A percentile compares a stretch with the other conserved stretches of the same genome.
phyloP scores from a whole-genome alignment of 2,113 vertebrate genomes.

The Synodontis membranacea region DNA sequence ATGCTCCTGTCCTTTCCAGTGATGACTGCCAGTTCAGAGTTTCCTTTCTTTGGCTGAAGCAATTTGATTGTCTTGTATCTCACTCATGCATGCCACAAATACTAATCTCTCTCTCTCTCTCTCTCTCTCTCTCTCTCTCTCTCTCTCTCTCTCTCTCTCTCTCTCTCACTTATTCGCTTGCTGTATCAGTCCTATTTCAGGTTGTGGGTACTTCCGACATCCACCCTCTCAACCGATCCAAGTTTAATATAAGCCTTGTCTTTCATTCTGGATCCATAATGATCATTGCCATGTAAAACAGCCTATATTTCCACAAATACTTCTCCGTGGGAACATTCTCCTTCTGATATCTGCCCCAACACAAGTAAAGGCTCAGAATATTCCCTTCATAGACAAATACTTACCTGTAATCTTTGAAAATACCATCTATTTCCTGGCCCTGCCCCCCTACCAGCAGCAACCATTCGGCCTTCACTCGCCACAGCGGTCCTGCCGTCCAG shows the following conservation, averaged over 20 bases:
- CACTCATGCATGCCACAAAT: conserved; percentile 14
- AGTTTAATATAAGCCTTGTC: neutral
- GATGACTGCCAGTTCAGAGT: conserved; percentile 43
- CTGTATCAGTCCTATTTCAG: conserved; percentile 9
- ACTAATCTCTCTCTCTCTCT: conserved; percentile 39
- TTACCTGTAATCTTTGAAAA: neutral
- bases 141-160: neutral
- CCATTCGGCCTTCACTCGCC: conserved; percentile 77
- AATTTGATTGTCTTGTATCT: conserved; percentile 5
- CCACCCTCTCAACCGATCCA: neutral
- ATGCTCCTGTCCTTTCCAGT: neutral
- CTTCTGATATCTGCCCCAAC: neutral
- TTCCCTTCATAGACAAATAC: neutral
- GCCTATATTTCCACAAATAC: neutral
- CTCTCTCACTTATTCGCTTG: conserved; percentile 15
- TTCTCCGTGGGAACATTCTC: neutral
- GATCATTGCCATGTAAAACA: neutral
- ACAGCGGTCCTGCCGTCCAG: conserved; percentile 74
- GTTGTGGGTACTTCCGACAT: neutral
- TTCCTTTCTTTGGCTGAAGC: conserved; percentile 10
- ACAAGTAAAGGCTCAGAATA: neutral
- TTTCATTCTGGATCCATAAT: neutral
- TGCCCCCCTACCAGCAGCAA: conserved; percentile 27
- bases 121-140: conserved; percentile 11
- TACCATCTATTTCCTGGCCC: neutral